Conservation (phyloP, 2,113 vertebrate genomes). For the Todiramphus chloris region DNA sequence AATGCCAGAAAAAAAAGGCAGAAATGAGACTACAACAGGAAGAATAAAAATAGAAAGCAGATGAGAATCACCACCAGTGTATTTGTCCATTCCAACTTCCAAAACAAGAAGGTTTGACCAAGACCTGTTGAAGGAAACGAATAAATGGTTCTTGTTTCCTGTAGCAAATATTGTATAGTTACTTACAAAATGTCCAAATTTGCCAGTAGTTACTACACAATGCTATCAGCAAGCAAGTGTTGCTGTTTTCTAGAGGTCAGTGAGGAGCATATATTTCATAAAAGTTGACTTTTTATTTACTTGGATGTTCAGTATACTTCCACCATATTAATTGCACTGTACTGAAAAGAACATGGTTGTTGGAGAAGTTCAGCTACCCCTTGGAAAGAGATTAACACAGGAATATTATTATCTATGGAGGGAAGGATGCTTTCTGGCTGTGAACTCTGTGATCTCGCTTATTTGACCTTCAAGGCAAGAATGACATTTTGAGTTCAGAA, state of each 20-base stretch:
- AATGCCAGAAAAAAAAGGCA: background rate
- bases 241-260: background rate
- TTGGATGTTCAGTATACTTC: background rate
- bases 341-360: background rate
- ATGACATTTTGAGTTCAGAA: background rate
- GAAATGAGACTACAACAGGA: slow-evolving; percentile 24
- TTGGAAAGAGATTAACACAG: background rate
- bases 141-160: background rate
- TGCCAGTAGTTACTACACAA: background rate
- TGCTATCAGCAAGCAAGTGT: background rate
- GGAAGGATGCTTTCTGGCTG: background rate
- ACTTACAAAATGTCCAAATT: background rate
- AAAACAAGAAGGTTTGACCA: background rate
- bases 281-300: background rate
- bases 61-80: background rate
- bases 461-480: background rate
- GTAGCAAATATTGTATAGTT: background rate
- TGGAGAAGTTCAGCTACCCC: background rate
- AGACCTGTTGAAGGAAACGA: background rate
- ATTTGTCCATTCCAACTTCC: background rate
- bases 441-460: background rate
- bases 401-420: background rate
- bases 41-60: slow-evolving; percentile 42
- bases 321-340: background rate
- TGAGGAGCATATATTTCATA: background rate